Evolutionary conservation across 2,797 vertebrate species (phyloP).

Genomic region (Scolopax bukidnonensis): DNA sequence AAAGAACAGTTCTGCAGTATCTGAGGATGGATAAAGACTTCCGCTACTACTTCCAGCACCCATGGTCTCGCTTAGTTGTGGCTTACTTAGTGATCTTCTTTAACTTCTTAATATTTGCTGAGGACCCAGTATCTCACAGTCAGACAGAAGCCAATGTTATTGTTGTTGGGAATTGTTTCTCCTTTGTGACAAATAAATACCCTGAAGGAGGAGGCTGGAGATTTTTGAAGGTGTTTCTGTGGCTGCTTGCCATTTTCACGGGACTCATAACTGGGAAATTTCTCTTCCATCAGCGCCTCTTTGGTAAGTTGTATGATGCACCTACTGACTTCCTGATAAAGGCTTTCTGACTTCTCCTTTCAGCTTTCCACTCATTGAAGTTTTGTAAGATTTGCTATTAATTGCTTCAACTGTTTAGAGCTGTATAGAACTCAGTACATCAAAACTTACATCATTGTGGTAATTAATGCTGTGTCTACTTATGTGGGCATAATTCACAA

Average conservation of each 20-base stretch:
- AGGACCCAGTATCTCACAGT: constrained; percentile 96
- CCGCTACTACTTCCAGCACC: constrained; percentile 98
- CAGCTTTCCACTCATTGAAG: not conserved
- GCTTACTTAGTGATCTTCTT: constrained; percentile 98
- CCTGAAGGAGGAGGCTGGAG: constrained; percentile 90
- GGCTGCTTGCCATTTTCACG: constrained; percentile 90
- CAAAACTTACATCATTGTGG: not conserved
- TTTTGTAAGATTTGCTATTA: not conserved
- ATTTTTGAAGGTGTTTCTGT: constrained; percentile 91
- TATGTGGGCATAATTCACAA: not conserved
- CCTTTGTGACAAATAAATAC: constrained; percentile 96
- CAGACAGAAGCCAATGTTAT: constrained; percentile 95
- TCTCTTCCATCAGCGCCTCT: constrained; percentile 93
- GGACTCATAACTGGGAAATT: constrained; percentile 95
- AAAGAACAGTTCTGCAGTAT: constrained; percentile 57
- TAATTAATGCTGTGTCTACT: not conserved
- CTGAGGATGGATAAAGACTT: constrained; percentile 92
- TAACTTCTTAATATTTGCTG: constrained; percentile 97
- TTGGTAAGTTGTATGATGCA: constrained; percentile 86
- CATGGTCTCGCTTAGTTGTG: constrained; percentile 94
- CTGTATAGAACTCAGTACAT: not conserved
- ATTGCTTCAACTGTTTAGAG: not conserved
- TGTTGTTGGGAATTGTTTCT: constrained; percentile 98
- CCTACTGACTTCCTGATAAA: not conserved
- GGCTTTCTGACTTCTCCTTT: not conserved